Percentiles rank a stretch among this genome's conserved stretches.
These are phyloP conservation scores for Lacerta agilis DNA, from an alignment of 2,797 vertebrate species.

Conservation along the genomic window DNA sequence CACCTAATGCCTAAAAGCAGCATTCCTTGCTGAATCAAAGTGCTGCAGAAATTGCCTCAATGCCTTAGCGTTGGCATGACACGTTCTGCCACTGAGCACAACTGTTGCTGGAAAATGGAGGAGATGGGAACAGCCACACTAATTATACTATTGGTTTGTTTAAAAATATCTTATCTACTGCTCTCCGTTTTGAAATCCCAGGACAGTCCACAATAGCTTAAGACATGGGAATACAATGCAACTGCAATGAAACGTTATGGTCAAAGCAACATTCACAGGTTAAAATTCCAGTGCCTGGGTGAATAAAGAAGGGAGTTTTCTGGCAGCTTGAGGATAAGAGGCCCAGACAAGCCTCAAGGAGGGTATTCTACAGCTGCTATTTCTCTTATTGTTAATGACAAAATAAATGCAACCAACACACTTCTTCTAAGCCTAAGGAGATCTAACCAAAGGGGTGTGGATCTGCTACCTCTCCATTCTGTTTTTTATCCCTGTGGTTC, in stretches of 20 bases:
- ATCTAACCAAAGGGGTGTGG: too few relatives aligned
- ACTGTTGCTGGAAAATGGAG: background rate
- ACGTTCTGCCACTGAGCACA: background rate
- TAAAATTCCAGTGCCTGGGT: background rate
- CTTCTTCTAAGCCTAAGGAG: background rate
- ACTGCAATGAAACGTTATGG: too few relatives aligned
- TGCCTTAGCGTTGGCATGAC: background rate
- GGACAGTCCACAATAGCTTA: background rate
- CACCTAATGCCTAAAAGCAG: background rate
- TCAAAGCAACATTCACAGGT: background rate
- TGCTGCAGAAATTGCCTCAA: background rate
- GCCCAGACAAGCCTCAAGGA: background rate
- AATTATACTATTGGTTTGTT: background rate
- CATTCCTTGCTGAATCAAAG: background rate
- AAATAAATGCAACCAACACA: background rate
- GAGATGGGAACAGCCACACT: background rate
- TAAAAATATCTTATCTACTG: background rate
- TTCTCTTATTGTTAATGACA: background rate
- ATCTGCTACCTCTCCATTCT: too few relatives aligned
- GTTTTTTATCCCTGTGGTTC: too few relatives aligned
- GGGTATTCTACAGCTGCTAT: background rate
- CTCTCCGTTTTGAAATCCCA: background rate
- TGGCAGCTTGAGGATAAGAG: background rate
- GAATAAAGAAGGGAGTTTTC: too few relatives aligned
- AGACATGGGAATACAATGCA: background rate